These are phyloP conservation scores for Xiphophorus birchmanni DNA, from an alignment of 2,797 vertebrate species.

Conservation along the genomic window DNA sequence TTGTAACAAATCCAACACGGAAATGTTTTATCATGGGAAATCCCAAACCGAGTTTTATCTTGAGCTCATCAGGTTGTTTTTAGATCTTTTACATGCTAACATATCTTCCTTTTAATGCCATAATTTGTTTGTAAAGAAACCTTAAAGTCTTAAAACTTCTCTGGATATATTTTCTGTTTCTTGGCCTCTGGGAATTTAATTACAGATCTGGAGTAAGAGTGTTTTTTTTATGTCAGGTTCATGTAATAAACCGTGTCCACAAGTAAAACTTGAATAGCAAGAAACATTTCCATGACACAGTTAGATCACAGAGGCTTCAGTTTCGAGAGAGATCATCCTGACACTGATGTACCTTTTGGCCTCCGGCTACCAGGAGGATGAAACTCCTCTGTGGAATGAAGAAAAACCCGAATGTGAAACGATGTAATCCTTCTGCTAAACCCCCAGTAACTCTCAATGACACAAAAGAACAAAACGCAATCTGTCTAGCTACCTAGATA, in stretches of 20 bases:
- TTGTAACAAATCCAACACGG: neutral
- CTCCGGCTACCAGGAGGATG: neutral
- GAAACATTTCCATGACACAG: neutral
- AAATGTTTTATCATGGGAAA: neutral
- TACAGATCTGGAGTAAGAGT: neutral
- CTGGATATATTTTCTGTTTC: neutral
- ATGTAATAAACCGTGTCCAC: neutral
- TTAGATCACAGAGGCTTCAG: neutral
- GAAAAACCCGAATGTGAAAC: neutral
- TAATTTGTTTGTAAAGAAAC: neutral
- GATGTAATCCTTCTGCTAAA: neutral
- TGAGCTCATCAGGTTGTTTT: neutral
- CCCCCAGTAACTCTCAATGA: neutral
- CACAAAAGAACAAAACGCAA: neutral
- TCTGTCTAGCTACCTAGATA: too few species aligned
- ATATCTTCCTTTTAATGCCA: neutral
- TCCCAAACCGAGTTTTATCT: neutral
- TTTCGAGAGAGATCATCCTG: neutral
- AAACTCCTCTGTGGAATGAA: neutral
- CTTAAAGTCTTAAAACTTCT: neutral
- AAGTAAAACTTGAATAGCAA: neutral
- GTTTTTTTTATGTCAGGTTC: neutral
- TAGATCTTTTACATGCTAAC: neutral
- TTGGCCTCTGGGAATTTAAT: neutral
- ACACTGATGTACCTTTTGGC: neutral